phyloP scores from a whole-genome alignment of 2,888 invertebrate genomes.

The Pogonocherus hispidulus region DNA sequence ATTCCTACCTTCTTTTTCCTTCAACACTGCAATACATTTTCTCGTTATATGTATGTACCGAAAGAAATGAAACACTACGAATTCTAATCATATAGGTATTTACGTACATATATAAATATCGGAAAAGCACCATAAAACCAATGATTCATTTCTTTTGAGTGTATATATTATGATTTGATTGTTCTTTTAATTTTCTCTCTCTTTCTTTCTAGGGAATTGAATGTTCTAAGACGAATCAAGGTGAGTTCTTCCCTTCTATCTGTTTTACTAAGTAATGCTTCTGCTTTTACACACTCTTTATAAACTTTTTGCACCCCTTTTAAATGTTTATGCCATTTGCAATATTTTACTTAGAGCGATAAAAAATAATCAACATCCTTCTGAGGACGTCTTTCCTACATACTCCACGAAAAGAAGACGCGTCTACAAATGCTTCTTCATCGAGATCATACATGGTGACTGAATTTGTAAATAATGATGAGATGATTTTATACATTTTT shows the following conservation, averaged over 20 bases:
- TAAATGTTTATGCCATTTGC: constrained; percentile 13
- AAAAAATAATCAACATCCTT: no score
- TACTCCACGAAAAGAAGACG: no score
- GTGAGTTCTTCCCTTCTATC: constrained; percentile 62
- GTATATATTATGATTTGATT: constrained; percentile 52
- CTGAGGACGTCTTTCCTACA: no score
- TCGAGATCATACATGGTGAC: no score
- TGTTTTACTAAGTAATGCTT: constrained; percentile 25
- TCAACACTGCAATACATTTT: constrained; percentile 13
- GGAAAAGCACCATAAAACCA: no score
- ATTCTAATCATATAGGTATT: not conserved
- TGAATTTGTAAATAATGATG: no score
- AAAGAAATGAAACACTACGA: constrained; percentile 6
- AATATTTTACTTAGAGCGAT: no score
- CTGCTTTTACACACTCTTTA: constrained; percentile 17
- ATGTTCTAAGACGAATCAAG: constrained; percentile 66
- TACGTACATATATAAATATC: no score
- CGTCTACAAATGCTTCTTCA: no score
- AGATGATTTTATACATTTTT: no score
- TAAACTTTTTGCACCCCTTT: constrained; percentile 9
- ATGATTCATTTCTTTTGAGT: constrained; percentile 4
- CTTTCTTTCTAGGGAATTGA: constrained; percentile 67
- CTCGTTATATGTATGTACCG: constrained; percentile 16
- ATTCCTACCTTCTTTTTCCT: constrained; percentile 3
- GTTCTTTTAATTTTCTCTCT: constrained; percentile 61